Conservation (phyloP, 2,888 invertebrate species). For the Patella pellucida region DNA sequence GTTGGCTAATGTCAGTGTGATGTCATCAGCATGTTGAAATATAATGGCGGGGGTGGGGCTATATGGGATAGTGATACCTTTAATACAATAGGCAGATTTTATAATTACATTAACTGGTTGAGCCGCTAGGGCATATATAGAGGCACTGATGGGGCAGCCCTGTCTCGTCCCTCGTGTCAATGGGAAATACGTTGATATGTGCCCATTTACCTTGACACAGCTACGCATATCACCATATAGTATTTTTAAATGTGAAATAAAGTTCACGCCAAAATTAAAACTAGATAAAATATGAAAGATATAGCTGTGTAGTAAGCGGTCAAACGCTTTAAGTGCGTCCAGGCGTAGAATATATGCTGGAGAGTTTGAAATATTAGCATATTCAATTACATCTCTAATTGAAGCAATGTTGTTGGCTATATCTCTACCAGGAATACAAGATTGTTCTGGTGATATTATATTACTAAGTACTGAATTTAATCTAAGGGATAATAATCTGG, state of each 20-base stretch:
- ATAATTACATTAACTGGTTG: not conserved
- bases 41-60: not conserved
- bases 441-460: constrained; percentile 39
- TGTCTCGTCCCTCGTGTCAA: not conserved
- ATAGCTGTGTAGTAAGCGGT: constrained; percentile 39
- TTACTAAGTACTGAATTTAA: constrained; percentile 30
- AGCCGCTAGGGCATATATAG: not conserved
- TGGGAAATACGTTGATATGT: not conserved
- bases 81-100: not conserved
- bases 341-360: constrained; percentile 34
- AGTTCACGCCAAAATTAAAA: constrained; percentile 7
- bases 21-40: not conserved
- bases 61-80: not conserved
- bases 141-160: not conserved
- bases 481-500: constrained; percentile 40
- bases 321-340: constrained; percentile 48
- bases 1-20: not conserved
- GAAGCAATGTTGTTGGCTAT: constrained; percentile 44
- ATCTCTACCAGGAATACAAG: constrained; percentile 40
- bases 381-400: constrained; percentile 36
- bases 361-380: constrained; percentile 35
- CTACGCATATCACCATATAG: constrained; percentile 25
- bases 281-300: constrained; percentile 26
- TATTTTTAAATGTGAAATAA: constrained; percentile 14
- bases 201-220: constrained; percentile 36